phyloP scores from a whole-genome alignment of 2,113 vertebrate species.

The Mus spicilegus region DNA sequence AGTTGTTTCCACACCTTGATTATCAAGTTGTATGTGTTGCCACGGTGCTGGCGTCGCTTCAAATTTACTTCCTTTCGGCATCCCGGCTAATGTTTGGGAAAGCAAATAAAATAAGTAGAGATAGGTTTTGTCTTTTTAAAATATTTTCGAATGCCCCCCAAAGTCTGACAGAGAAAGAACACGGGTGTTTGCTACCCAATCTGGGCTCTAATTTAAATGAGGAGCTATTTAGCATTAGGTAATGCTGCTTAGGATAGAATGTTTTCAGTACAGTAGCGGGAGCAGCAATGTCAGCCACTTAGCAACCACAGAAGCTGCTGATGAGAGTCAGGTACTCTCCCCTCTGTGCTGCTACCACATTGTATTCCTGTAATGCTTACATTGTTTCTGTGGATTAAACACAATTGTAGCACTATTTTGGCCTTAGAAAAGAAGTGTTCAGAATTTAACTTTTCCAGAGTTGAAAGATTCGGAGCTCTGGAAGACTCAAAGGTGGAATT shows the following conservation, averaged over 20 bases:
- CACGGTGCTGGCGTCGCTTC: not conserved
- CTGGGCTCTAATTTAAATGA: not conserved
- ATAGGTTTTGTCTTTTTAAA: not conserved
- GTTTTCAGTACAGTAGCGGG: not conserved
- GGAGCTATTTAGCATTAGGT: not conserved
- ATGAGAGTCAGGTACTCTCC: not conserved
- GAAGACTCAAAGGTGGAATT: rapidly evolving
- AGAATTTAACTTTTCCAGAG: not conserved
- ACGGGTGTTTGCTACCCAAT: not conserved
- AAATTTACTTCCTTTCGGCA: slow-evolving; percentile 20
- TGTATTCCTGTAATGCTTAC: not conserved
- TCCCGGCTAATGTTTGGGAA: slow-evolving; percentile 8
- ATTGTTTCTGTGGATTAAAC: not conserved
- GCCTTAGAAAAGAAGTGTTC: not conserved
- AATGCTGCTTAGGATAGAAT: not conserved
- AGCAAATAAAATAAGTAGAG: not conserved
- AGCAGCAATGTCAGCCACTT: not conserved
- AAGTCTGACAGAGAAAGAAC: not conserved
- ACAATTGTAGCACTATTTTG: not conserved
- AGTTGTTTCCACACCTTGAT: slow-evolving; percentile 58
- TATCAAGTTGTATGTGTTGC: slow-evolving; percentile 14
- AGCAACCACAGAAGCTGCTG: not conserved
- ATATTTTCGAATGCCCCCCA: not conserved
- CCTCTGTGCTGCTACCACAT: not conserved
- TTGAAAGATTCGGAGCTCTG: not conserved